Evolutionary conservation across 2,888 invertebrate genomes (phyloP).

Genomic region (Argyra leucocephala): DNA sequence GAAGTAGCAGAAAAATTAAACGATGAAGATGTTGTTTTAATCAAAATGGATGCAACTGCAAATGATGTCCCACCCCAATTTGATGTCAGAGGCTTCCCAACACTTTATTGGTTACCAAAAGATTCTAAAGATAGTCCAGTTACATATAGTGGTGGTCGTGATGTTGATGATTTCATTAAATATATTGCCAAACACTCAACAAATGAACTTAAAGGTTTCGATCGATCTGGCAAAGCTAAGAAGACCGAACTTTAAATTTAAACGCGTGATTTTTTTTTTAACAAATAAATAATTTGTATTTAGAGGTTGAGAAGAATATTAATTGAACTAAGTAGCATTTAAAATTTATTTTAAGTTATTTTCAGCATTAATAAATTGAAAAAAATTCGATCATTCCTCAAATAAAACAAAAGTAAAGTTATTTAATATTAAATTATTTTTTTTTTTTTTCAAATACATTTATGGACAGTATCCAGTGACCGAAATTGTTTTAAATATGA

Average conservation of each 20-base stretch:
- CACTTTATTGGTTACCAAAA: slow-evolving; percentile 90
- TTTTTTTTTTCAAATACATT: neutral
- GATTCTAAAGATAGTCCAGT: slow-evolving; percentile 66
- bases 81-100: slow-evolving; percentile 96
- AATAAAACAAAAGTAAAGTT: neutral
- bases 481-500: neutral
- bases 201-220: slow-evolving; percentile 74
- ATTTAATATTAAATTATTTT: neutral
- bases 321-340: neutral
- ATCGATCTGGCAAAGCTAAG: slow-evolving; percentile 65
- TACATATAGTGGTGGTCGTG: slow-evolving; percentile 87
- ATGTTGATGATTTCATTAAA: slow-evolving; percentile 85
- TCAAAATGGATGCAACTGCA: slow-evolving; percentile 97
- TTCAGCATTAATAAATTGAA: neutral
- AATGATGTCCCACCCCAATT: slow-evolving; percentile 89
- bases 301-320: neutral
- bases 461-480: neutral
- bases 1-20: slow-evolving; percentile 84
- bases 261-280: neutral
- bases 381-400: neutral
- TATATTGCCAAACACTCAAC: slow-evolving; percentile 89
- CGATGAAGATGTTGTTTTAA: slow-evolving; percentile 79
- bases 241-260: slow-evolving; percentile 38
- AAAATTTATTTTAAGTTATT: neutral
- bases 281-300: neutral